Evolutionary conservation across 2,113 vertebrate species (phyloP).

Genomic region (Carettochelys insculpta): DNA sequence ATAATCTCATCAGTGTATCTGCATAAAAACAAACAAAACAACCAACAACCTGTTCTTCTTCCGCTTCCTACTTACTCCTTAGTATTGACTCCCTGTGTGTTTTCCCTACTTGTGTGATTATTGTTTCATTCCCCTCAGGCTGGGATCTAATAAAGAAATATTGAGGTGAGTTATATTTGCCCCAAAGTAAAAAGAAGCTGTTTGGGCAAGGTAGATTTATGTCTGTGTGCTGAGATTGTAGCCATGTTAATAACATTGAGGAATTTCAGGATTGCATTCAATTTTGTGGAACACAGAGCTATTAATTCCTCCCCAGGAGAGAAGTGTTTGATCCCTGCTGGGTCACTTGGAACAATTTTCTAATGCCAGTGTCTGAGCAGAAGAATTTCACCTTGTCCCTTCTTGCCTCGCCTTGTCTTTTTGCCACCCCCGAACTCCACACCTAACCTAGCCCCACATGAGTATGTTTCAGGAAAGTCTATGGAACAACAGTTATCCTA

Average conservation of each 20-base stretch:
- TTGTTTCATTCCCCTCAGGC: neutral
- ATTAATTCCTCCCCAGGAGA: conserved; percentile 8
- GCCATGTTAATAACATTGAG: neutral
- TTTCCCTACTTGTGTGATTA: neutral
- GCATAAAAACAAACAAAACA: neutral
- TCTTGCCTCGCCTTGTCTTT: neutral
- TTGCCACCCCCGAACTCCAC: neutral
- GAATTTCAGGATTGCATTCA: conserved; percentile 12
- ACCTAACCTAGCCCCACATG: neutral
- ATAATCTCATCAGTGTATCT: conserved; percentile 27
- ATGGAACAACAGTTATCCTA: neutral
- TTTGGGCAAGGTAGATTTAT: conserved; percentile 11
- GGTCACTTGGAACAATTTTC: neutral
- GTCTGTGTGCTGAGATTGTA: neutral
- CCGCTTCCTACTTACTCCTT: neutral
- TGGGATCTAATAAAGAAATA: neutral
- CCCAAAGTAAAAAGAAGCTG: neutral
- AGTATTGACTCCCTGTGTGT: neutral
- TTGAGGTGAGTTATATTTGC: conserved; percentile 10
- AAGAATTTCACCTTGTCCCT: neutral
- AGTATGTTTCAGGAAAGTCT: neutral
- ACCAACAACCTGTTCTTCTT: neutral
- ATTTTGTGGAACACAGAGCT: neutral
- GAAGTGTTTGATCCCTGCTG: neutral
- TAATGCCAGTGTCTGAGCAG: neutral